Conservation (phyloP, 2,113 vertebrate genomes). For the Nerophis lumbriciformis region DNA sequence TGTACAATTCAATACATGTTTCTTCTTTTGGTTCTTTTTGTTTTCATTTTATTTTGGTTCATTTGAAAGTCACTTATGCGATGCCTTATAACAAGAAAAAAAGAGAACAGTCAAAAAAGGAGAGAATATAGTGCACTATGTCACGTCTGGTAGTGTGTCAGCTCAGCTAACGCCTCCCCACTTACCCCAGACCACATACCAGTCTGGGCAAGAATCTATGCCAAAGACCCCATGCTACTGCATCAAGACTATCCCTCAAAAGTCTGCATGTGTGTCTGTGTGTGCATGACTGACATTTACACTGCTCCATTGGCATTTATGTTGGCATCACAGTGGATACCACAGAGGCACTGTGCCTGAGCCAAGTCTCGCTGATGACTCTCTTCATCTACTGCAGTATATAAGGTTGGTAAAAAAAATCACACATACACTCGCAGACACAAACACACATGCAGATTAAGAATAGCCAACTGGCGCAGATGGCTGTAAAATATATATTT, state of each 20-base stretch:
- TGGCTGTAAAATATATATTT: constrained; percentile 73
- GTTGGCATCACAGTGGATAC: constrained; percentile 56
- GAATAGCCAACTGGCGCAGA: constrained; percentile 72
- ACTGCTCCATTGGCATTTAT: constrained; percentile 62
- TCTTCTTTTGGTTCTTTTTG: not conserved
- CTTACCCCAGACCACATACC: constrained; percentile 64
- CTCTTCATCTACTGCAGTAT: constrained; percentile 59
- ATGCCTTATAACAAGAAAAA: constrained; percentile 22
- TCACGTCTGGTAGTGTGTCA: constrained; percentile 59
- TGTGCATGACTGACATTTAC: constrained; percentile 65
- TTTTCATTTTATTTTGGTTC: constrained; percentile 11
- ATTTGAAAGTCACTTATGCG: constrained; percentile 12
- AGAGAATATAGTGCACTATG: constrained; percentile 50
- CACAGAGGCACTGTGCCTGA: constrained; percentile 48
- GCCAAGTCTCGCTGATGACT: constrained; percentile 64
- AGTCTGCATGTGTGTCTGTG: constrained; percentile 50
- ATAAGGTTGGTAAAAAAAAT: constrained; percentile 47
- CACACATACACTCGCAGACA: constrained; percentile 35
- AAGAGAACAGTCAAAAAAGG: constrained; percentile 43
- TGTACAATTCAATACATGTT: too few relatives aligned
- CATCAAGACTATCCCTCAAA: constrained; percentile 56
- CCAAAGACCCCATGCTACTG: constrained; percentile 54
- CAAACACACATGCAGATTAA: constrained; percentile 53
- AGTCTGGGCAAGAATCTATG: constrained; percentile 58
- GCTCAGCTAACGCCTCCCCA: constrained; percentile 57